Evolutionary conservation across 2,113 vertebrate genomes (phyloP), one percentile per base, ranked within the genome.

Genomic region (Tragelaphus buxtoni): DNA sequence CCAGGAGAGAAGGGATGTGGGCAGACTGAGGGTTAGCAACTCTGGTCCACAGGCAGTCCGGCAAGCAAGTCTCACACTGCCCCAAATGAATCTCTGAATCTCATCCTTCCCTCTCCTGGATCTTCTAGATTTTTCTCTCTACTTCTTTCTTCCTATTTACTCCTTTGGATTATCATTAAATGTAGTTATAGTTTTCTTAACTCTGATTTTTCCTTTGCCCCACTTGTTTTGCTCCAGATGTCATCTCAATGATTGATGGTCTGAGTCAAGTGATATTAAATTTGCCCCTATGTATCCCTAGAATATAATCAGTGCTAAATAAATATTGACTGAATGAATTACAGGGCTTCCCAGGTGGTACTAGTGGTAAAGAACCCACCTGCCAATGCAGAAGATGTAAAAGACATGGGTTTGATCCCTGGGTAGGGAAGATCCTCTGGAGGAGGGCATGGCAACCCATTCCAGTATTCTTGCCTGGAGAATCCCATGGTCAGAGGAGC

Each of bases 91-190:
- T 61, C 26, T 60, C 35, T 51, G 35, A 76, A 81, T 45, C 53
- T 47, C 32, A 51, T 58, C 17, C 35, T 4, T 93, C 22, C 58
- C 63, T 20, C 9, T 87, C 58, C 32, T 17, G 28, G 49, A 77
- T 83, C 81, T 45, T 97, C 53, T 81, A 76, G 32, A 81, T 94
- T 95, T 88, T 72, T 55, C 58, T 9, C 45, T 51, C 51, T 47
- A 39, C 45, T 58, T 88, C 76, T 90, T 95, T 82, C 42, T 93
- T 90, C 83, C 80, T 22, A 10, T 77, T 84, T 79, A 39, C 11
- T 84, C n/a, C 39, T 91, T 94, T 77, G 58, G 7, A 81, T 94
- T 81, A 89, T 83, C 45, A 79, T 95, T 84, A 94, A 61, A 72
- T 80, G 10, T 30, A 49, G 11, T 90, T 95, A 17, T 12, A 39